Percentiles rank a stretch among this genome's conserved stretches.
Conservation (phyloP, 2,113 vertebrate genomes). For the Girardinichthys multiradiatus region DNA sequence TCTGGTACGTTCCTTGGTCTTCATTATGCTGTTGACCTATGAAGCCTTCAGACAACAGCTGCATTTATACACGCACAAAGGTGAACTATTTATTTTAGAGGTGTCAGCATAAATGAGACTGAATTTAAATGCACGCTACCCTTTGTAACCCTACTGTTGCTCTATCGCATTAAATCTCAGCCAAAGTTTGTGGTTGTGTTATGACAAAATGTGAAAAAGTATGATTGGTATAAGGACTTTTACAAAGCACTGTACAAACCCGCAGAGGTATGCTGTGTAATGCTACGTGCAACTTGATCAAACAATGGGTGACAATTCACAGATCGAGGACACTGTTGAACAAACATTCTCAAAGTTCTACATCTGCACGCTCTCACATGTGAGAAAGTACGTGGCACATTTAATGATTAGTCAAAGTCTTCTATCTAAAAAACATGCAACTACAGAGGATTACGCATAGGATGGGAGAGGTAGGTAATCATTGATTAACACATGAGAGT, state of each 20-base stretch:
- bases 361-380: slow-evolving; percentile 2
- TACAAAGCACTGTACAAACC: neutral
- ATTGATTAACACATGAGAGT: slow-evolving; percentile 52
- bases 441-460: slow-evolving; percentile 19
- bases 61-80: too few species aligned
- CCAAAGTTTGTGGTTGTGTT: neutral
- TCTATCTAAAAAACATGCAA: slow-evolving; percentile 31
- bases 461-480: slow-evolving; percentile 47
- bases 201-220: neutral
- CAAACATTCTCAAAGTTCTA: slow-evolving; percentile 14
- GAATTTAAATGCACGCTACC: too few species aligned
- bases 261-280: slow-evolving; percentile 19
- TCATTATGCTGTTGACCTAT: too few species aligned
- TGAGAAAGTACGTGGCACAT: slow-evolving; percentile 17
- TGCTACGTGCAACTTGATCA: slow-evolving; percentile 5
- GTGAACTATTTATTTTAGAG: too few species aligned
- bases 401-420: slow-evolving; percentile 47
- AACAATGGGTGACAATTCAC: slow-evolving; percentile 11
- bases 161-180: too few species aligned
- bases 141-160: too few species aligned
- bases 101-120: too few species aligned
- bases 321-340: neutral
- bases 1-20: too few species aligned
- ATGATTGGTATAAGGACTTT: neutral
- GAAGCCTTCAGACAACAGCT: too few species aligned